A percentile compares a stretch with the other conserved stretches of the same genome.
phyloP scores from a whole-genome alignment of 1,140 invertebrate species.

The Arctopsyche grandis region DNA sequence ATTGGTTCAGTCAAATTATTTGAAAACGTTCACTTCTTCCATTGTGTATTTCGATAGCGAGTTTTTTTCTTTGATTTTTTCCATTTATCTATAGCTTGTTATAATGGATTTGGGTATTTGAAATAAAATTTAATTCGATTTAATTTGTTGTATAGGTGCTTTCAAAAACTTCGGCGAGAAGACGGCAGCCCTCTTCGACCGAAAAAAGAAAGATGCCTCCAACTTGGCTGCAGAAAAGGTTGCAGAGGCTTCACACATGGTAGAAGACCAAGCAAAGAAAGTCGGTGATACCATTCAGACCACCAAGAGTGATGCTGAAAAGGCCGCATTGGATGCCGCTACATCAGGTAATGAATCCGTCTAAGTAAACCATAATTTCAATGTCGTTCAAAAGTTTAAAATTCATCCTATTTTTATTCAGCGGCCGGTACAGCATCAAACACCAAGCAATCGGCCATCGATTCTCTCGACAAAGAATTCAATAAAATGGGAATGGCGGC shows the following conservation, averaged over 20 bases:
- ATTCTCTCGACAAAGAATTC: conserved; percentile 61
- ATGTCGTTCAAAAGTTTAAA: background rate
- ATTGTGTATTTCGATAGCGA: too few species aligned
- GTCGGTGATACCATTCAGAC: conserved; percentile 67
- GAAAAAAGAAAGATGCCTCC: conserved; percentile 72
- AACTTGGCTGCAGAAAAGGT: conserved; percentile 69
- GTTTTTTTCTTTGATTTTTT: too few species aligned
- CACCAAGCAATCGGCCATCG: conserved; percentile 53
- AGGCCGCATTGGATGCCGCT: conserved; percentile 64
- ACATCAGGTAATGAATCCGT: conserved; percentile 35
- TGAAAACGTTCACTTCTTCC: too few species aligned
- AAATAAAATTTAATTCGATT: too few species aligned
- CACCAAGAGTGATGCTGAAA: conserved; percentile 64
- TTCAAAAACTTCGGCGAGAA: conserved; percentile 72
- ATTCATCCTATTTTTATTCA: conserved; percentile 32
- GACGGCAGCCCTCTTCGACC: conserved; percentile 69
- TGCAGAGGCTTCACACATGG: conserved; percentile 65
- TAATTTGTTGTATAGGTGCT: conserved; percentile 60
- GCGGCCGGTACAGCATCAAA: conserved; percentile 30
- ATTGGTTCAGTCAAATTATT: too few species aligned
- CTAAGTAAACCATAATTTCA: background rate
- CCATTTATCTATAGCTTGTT: too few species aligned
- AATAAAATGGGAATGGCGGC: conserved; percentile 63
- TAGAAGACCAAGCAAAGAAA: conserved; percentile 71
- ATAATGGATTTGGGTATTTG: too few species aligned